Evolutionary conservation across 2,797 vertebrate genomes (phyloP).

Genomic region (Galaxias olidus): DNA sequence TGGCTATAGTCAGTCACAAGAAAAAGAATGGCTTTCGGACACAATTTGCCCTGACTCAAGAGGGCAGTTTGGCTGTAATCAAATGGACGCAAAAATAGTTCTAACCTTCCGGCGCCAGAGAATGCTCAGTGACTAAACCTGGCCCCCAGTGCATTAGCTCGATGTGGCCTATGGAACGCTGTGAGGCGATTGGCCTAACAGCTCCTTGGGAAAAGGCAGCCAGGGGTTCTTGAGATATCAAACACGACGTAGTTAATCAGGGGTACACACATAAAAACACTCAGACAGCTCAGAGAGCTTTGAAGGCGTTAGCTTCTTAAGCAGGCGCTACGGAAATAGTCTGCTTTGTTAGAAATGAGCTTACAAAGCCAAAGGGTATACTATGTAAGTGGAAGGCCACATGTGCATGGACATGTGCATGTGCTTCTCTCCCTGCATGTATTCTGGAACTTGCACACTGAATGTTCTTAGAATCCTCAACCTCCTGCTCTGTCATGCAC

Average conservation of each 20-base stretch:
- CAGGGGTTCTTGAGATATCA: slow-evolving; percentile 18
- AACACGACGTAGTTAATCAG: slow-evolving; percentile 11
- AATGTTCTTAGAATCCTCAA: slow-evolving; percentile 14
- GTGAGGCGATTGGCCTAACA: background rate
- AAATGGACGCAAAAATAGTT: slow-evolving; percentile 12
- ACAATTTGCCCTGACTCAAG: background rate
- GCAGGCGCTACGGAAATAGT: slow-evolving; percentile 13
- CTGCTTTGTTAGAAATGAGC: slow-evolving; percentile 12
- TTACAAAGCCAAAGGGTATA: slow-evolving; percentile 3
- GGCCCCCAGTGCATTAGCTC: background rate
- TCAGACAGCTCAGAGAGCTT: slow-evolving; percentile 6
- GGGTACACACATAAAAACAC: background rate
- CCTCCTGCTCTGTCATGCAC: slow-evolving; percentile 31
- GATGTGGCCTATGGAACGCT: background rate
- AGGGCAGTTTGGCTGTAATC: slow-evolving; percentile 16
- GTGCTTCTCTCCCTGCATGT: slow-evolving; percentile 8
- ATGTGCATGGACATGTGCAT: slow-evolving; percentile 14
- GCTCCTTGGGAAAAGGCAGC: background rate
- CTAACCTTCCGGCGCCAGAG: background rate
- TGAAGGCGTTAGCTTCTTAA: slow-evolving; percentile 1
- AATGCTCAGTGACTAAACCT: slow-evolving; percentile 5
- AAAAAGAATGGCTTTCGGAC: background rate
- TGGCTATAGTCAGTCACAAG: too few species aligned
- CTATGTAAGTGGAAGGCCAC: background rate
- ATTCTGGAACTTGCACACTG: slow-evolving; percentile 25